Conservation (phyloP, 2,888 invertebrate species). For the Rhogogaster chlorosoma region DNA sequence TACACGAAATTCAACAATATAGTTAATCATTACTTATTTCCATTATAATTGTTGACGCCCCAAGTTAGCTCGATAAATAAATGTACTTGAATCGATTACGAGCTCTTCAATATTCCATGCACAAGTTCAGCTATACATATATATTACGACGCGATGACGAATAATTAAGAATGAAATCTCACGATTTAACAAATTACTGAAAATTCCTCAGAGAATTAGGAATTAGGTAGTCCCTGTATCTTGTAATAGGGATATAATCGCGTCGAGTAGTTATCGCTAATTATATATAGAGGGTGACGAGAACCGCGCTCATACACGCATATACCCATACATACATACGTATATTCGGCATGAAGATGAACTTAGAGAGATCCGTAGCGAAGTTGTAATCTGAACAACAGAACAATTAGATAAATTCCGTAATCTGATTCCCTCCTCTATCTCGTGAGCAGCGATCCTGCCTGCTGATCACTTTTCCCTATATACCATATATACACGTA, state of each 20-base stretch:
- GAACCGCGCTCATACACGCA: background rate
- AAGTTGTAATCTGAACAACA: slow-evolving; percentile 32
- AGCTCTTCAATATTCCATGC: background rate
- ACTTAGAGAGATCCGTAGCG: background rate
- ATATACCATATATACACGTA: no score
- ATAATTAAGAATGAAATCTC: background rate
- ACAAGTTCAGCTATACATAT: background rate
- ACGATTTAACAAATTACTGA: background rate
- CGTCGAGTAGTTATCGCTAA: background rate
- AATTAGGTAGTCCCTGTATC: no score
- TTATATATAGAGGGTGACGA: background rate
- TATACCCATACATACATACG: background rate
- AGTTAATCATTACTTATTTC: slow-evolving; percentile 9
- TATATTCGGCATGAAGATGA: background rate
- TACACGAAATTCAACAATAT: background rate
- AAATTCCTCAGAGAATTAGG: background rate
- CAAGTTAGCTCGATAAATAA: background rate
- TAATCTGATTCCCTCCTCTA: slow-evolving; percentile 16
- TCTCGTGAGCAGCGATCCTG: slow-evolving; percentile 6
- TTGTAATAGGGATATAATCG: background rate
- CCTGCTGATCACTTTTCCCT: background rate
- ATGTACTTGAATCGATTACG: background rate
- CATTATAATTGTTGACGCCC: slow-evolving; percentile 13
- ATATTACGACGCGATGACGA: background rate
- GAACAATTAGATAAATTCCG: slow-evolving; percentile 33